phyloP scores from a whole-genome alignment of 2,113 vertebrate species.

The Passer domesticus region DNA sequence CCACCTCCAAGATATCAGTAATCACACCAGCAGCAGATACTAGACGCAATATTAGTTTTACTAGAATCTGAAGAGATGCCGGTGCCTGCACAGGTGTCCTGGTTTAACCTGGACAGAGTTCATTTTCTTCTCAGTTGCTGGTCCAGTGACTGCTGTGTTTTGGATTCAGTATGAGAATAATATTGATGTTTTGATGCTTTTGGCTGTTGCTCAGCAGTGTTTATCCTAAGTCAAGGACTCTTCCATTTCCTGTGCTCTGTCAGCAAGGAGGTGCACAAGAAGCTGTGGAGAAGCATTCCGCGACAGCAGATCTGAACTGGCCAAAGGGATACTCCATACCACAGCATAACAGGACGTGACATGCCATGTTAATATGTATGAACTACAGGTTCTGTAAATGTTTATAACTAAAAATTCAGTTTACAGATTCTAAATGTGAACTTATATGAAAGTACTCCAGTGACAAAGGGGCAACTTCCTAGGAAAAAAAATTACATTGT shows the following conservation, averaged over 20 bases:
- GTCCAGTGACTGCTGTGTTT: neutral
- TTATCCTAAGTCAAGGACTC: neutral
- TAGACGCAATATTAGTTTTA: neutral
- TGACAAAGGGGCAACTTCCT: neutral
- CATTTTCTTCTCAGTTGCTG: neutral
- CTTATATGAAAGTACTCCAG: neutral
- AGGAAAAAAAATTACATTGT: neutral
- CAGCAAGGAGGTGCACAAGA: neutral
- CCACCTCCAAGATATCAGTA: neutral
- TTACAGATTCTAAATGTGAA: neutral
- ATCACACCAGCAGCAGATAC: neutral
- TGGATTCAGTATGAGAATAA: neutral
- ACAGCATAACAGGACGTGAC: rapidly evolving
- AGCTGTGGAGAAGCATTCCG: neutral
- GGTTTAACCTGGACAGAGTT: neutral
- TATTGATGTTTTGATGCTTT: neutral
- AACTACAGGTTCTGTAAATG: neutral
- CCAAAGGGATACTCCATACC: neutral
- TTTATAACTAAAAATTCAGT: neutral
- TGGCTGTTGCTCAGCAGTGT: neutral
- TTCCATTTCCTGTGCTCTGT: neutral
- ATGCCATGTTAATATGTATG: neutral
- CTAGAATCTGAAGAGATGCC: neutral
- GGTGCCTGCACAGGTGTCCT: neutral
- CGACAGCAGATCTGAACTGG: neutral